phyloP scores from a whole-genome alignment of 2,797 vertebrate species.

The Paramormyrops hopkinsi region DNA sequence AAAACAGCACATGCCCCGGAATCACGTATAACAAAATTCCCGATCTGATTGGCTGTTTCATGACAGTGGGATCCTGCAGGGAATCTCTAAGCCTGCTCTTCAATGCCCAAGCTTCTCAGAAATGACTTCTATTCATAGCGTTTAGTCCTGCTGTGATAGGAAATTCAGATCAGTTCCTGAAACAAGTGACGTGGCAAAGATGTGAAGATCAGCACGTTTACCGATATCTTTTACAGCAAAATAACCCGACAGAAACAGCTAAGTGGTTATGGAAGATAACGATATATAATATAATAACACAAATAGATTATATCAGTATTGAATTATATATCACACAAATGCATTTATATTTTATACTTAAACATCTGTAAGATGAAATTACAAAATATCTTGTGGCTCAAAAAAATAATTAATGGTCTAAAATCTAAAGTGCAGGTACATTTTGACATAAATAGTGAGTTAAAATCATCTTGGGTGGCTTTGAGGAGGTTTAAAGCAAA shows the following conservation, averaged over 20 bases:
- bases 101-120: not conserved
- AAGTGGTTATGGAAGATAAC: not conserved
- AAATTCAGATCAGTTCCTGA: not conserved
- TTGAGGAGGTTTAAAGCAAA: not conserved
- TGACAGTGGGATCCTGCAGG: not conserved
- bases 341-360: not conserved
- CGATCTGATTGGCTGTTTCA: not conserved
- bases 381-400: not conserved
- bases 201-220: not conserved
- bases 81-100: not conserved
- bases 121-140: slow-evolving; percentile 9
- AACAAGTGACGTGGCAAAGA: not conserved
- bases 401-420: not conserved
- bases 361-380: not conserved
- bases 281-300: not conserved
- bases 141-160: not conserved
- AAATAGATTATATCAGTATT: not conserved
- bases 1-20: not conserved
- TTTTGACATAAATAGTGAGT: not conserved
- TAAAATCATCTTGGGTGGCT: not conserved
- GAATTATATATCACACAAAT: not conserved
- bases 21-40: not conserved
- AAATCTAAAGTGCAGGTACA: not conserved
- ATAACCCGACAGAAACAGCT: not conserved
- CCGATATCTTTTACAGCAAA: not conserved